phyloP scores from a whole-genome alignment of 2,888 invertebrate genomes.

The Thyatira batis region DNA sequence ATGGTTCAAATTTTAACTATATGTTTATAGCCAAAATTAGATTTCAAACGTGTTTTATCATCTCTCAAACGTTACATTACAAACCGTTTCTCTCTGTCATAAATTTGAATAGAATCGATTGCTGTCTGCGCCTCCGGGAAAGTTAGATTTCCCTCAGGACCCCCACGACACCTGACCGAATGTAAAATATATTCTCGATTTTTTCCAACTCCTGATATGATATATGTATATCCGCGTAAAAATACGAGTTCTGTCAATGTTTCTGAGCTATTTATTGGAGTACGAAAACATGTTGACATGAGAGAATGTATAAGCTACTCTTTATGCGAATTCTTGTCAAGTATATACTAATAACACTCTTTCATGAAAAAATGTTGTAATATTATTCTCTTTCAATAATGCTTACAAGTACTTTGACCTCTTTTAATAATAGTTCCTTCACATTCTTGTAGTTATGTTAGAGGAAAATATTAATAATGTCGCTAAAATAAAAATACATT shows the following conservation, averaged over 20 bases:
- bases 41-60: slow-evolving; percentile 30
- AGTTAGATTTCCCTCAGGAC: slow-evolving; percentile 81
- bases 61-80: slow-evolving; percentile 45
- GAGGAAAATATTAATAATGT: slow-evolving; percentile 67
- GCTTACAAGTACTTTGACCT: slow-evolving; percentile 1
- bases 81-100: slow-evolving; percentile 78
- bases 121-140: slow-evolving; percentile 81
- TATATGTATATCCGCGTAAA: slow-evolving; percentile 22
- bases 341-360: background rate
- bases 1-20: no score
- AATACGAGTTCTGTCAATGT: slow-evolving; percentile 8
- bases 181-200: slow-evolving; percentile 78
- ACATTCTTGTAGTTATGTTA: slow-evolving; percentile 9
- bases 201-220: slow-evolving; percentile 55
- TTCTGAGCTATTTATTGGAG: slow-evolving; percentile 1
- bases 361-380: background rate
- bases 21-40: no score
- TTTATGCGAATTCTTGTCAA: slow-evolving; percentile 13
- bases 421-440: slow-evolving; percentile 5
- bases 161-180: slow-evolving; percentile 80
- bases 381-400: background rate
- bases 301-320: slow-evolving; percentile 19
- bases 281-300: background rate
- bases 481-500: slow-evolving; percentile 64
- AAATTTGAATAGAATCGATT: slow-evolving; percentile 83